phyloP scores from a whole-genome alignment of 2,113 vertebrate genomes.

The Amblyopsis rosae region DNA sequence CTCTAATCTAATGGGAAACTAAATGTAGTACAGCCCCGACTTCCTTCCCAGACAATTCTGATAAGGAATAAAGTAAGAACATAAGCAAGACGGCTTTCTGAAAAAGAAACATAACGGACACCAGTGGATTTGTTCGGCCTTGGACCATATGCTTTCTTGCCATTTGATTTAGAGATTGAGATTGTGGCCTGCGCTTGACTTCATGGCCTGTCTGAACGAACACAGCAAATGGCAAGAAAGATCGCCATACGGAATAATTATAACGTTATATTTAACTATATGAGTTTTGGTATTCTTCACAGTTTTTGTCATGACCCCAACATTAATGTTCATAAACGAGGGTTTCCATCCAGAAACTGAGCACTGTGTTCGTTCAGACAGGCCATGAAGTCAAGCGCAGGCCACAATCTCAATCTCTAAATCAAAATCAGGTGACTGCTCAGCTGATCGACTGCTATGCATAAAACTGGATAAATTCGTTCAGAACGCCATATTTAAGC shows the following conservation, averaged over 20 bases:
- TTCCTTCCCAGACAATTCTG: constrained; percentile 31
- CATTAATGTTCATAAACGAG: constrained; percentile 1
- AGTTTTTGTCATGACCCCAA: constrained; percentile 28
- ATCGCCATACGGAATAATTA: constrained; percentile 36
- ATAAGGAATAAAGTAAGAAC: constrained; percentile 18
- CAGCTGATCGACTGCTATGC: no score
- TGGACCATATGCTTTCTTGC: constrained; percentile 31
- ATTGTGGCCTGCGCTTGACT: no score
- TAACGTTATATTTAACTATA: constrained; percentile 20
- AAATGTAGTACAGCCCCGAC: constrained; percentile 38
- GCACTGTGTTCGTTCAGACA: no score
- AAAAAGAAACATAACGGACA: constrained; percentile 29
- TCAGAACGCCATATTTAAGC: no score
- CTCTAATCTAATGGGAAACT: constrained; percentile 47
- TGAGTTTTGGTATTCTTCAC: constrained; percentile 4
- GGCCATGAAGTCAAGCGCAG: no score
- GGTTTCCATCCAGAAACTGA: constrained; percentile 9
- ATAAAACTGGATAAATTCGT: no score
- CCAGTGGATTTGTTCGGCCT: not conserved
- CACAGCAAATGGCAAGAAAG: constrained; percentile 16
- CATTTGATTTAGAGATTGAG: no score
- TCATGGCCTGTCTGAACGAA: no score
- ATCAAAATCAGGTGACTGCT: no score
- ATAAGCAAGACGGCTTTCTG: not conserved
- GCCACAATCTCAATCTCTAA: no score